These are phyloP conservation scores for Stenodema calcarata DNA, from an alignment of 2,888 invertebrate genomes.

Conservation along the genomic window DNA sequence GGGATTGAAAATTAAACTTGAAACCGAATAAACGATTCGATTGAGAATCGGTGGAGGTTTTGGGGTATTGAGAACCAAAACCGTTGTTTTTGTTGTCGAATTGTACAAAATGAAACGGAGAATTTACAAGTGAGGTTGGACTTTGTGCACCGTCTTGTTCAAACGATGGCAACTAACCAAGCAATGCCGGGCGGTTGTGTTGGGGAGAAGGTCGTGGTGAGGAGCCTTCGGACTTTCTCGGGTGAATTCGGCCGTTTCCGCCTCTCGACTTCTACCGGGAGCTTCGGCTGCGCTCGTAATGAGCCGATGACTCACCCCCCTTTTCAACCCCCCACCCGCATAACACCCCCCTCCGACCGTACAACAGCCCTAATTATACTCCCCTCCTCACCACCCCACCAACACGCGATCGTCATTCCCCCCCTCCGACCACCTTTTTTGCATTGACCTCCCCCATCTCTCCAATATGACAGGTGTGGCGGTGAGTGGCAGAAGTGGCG, in stretches of 20 bases:
- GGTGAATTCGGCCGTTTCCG: constrained; percentile 19
- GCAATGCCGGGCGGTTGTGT: constrained; percentile 34
- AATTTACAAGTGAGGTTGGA: neutral
- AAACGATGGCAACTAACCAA: constrained; percentile 46
- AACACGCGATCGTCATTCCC: neutral
- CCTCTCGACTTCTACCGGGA: constrained; percentile 25
- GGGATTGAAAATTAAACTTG: neutral
- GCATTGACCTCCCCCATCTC: neutral
- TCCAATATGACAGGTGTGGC: neutral
- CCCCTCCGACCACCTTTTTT: neutral
- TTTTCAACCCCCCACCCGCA: neutral
- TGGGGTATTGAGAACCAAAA: neutral
- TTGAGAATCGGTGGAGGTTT: neutral
- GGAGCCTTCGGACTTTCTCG: neutral
- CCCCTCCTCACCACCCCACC: neutral
- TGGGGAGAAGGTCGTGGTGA: constrained; percentile 18
- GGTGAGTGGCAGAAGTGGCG: too few relatives aligned
- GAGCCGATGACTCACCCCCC: constrained; percentile 48
- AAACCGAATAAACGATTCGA: neutral
- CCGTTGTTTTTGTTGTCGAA: neutral
- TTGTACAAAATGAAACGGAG: neutral
- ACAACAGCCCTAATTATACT: constrained; percentile 36
- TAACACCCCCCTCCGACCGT: neutral
- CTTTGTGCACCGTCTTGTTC: constrained; percentile 27
- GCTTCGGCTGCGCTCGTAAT: constrained; percentile 44